A percentile compares a stretch with the other conserved stretches of the same genome.
Evolutionary conservation across 2,797 vertebrate species (phyloP).

Genomic region (Acrossocheilus wenchowensis): DNA sequence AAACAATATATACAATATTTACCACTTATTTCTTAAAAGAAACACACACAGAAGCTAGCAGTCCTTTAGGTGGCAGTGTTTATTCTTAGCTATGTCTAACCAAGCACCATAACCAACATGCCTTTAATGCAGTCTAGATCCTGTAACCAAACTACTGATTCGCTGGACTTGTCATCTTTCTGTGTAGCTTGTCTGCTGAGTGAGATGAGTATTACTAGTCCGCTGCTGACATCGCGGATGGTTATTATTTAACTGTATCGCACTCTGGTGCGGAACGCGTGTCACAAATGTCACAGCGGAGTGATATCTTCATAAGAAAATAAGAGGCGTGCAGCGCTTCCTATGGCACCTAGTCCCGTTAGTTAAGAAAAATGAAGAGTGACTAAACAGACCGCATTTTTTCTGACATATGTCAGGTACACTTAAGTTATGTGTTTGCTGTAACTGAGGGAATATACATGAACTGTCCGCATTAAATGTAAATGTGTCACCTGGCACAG

Average conservation of each 20-base stretch:
- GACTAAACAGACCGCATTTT: neutral
- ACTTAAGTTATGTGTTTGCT: neutral
- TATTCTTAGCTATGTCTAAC: neutral
- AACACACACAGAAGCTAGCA: neutral
- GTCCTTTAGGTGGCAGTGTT: conserved; percentile 3
- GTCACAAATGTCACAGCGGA: neutral
- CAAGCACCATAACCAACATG: neutral
- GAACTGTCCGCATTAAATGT: too few relatives aligned
- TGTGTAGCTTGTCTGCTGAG: neutral
- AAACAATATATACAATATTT: neutral
- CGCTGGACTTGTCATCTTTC: neutral
- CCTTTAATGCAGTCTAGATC: neutral
- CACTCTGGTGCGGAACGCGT: neutral
- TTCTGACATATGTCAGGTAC: neutral
- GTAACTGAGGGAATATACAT: neutral
- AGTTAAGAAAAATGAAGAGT: neutral
- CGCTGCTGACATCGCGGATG: neutral
- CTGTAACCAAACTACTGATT: neutral
- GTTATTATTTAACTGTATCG: neutral
- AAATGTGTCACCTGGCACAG: neutral
- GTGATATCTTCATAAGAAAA: neutral
- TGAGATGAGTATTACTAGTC: neutral
- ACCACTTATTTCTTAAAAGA: neutral
- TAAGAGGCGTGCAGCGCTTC: neutral
- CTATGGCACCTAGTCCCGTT: neutral